Base-by-base conservation (phyloP, 2,113 vertebrate species). In the Brachypteracias leptosomus region DNA sequence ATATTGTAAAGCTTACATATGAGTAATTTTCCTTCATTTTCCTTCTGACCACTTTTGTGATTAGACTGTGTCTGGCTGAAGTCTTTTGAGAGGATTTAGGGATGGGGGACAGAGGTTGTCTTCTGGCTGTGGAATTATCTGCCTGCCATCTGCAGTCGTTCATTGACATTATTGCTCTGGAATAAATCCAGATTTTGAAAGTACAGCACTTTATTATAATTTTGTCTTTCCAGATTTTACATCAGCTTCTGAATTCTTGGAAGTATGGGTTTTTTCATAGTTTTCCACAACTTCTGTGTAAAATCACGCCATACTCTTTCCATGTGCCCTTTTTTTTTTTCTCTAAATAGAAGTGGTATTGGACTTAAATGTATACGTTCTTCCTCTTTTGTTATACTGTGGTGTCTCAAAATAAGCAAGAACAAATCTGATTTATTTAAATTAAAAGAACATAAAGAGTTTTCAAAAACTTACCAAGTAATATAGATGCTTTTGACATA, bases 21-120 rank as follows among this genome's bases (percentile, higher is more conserved):
- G 25, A 95, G 54, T 89, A 87, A 61, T 95, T 96, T 95, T 85
- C n/a, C 52, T 81, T 92, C 4, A 49, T 93, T 95, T 93, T 93
- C 51, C 88, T 51, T 81, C 57, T 87, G 65, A 75, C 52, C 13
- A 21, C 52, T 92, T 93, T 22, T 87, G 51, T 68, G 74, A 95
- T 86, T 86, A 90, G 35, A 3, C 51, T 59, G 11, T 13, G 13
- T 86, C 90, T 92, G 84, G 14, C 61, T 93, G 65, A 86, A 93
- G 33, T 74, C 55, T 92, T 95, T 54, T 52, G 29, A 57, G 66
- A 89, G 65, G 79, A 95, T 95, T 96, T 85, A 72, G 70, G 74
- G 52, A 52, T 49, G 21, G n/a, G 28, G 29, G 29, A 57, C 2
- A 7, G 36, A 25, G 17, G 6, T 29, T 51, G 51, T 81, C 46